Conservation (phyloP, 2,888 invertebrate genomes). For the Arrhopalites spinosus region DNA sequence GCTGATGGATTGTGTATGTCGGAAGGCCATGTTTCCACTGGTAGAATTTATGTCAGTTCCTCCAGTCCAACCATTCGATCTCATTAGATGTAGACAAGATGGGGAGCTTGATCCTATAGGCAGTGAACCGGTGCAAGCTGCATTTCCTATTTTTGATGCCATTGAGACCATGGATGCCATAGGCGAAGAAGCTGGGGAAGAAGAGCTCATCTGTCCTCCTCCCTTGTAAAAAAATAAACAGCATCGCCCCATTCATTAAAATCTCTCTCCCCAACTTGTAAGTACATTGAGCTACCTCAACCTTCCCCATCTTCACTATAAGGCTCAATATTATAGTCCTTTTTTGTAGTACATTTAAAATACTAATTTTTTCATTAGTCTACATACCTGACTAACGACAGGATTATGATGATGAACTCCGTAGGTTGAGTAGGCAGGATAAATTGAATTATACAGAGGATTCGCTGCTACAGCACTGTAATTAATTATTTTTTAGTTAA, state of each 20-base stretch:
- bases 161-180: slow-evolving; percentile 55
- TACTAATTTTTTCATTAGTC: not conserved
- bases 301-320: not conserved
- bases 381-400: slow-evolving; percentile 36
- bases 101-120: slow-evolving; percentile 47
- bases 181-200: slow-evolving; percentile 47
- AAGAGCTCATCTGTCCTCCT: slow-evolving; percentile 34
- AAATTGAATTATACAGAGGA: slow-evolving; percentile 52
- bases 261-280: no score
- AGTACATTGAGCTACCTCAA: no score
- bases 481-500: no score
- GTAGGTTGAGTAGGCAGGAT: slow-evolving; percentile 50
- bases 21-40: slow-evolving; percentile 47
- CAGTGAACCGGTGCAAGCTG: slow-evolving; percentile 41
- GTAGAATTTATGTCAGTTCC: slow-evolving; percentile 46
- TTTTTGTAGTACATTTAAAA: no score
- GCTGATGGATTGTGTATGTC: slow-evolving; percentile 41
- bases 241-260: no score
- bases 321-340: no score
- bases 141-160: slow-evolving; percentile 51
- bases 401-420: slow-evolving; percentile 48
- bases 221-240: not conserved
- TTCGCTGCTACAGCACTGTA: slow-evolving; percentile 47
- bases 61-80: slow-evolving; percentile 51
- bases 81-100: slow-evolving; percentile 52